phyloP scores from a whole-genome alignment of 2,797 vertebrate species.

The Parambassis ranga region DNA sequence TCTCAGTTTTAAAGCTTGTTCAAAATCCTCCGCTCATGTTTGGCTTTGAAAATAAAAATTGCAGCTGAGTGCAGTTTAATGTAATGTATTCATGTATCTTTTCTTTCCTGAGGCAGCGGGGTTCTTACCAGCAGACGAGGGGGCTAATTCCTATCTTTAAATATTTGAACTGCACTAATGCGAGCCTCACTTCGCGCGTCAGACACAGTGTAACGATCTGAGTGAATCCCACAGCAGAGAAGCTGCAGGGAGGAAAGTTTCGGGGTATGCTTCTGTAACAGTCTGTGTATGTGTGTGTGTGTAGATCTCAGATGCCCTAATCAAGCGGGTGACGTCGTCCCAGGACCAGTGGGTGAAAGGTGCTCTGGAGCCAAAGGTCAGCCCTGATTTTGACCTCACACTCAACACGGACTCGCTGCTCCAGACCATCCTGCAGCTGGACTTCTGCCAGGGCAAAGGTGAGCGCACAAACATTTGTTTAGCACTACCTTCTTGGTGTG shows the following conservation, averaged over 20 bases:
- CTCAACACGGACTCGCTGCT: constrained; percentile 91
- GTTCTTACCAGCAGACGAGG: constrained; percentile 7
- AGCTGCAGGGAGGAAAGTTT: neutral
- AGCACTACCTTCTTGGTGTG: too few species aligned
- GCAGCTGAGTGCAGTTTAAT: constrained; percentile 1
- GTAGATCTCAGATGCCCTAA: constrained; percentile 95
- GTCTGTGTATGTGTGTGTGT: constrained; percentile 7
- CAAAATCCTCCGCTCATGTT: neutral
- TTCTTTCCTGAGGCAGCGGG: neutral
- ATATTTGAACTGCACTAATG: constrained; percentile 55
- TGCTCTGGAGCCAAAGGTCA: constrained; percentile 94
- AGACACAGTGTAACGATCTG: constrained; percentile 27
- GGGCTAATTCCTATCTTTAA: constrained; percentile 37
- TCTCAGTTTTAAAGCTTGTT: neutral
- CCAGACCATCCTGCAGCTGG: constrained; percentile 94
- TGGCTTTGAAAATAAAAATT: neutral
- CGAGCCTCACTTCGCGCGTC: constrained; percentile 25
- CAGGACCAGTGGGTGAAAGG: constrained; percentile 99
- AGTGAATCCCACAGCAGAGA: neutral
- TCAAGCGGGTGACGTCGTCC: constrained; percentile 92
- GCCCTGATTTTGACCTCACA: constrained; percentile 92
- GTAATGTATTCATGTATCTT: constrained; percentile 13
- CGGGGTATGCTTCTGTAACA: too few species aligned
- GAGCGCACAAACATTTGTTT: neutral
- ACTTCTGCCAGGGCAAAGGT: constrained; percentile 98